Evolutionary conservation across 2,797 vertebrate genomes (phyloP).

Genomic region (Manis crassicaudata): DNA sequence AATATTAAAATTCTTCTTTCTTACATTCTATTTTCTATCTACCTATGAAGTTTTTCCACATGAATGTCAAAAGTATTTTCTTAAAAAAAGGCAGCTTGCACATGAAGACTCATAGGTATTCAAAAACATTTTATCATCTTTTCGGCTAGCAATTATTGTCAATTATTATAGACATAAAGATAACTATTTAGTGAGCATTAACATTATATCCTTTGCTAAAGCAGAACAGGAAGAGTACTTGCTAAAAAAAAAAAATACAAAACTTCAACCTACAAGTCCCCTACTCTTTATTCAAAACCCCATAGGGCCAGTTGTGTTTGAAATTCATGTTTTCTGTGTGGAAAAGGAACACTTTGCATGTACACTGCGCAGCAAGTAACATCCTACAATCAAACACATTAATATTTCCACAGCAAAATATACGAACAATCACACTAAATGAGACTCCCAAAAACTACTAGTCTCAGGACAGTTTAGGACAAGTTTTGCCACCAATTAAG

Average conservation of each 20-base stretch:
- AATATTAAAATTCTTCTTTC: constrained; percentile 32
- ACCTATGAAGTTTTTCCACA: constrained; percentile 24
- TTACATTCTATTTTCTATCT: not conserved
- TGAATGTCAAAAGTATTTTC: not conserved
- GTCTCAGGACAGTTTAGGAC: not conserved
- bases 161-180: not conserved
- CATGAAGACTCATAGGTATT: not conserved
- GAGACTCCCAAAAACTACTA: not conserved
- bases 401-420: constrained; percentile 43
- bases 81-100: not conserved
- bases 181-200: not conserved
- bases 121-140: not conserved
- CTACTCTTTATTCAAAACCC: not conserved
- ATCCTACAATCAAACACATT: not conserved
- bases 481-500: constrained; percentile 25
- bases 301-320: not conserved
- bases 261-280: not conserved
- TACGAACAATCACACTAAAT: not conserved
- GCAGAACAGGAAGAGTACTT: not conserved
- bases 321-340: not conserved
- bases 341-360: not conserved
- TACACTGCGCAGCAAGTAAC: not conserved
- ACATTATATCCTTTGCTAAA: not conserved
- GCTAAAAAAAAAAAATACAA: not conserved
- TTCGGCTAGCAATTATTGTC: not conserved